phyloP scores from a whole-genome alignment of 2,113 vertebrate genomes.

The Strigops habroptila region DNA sequence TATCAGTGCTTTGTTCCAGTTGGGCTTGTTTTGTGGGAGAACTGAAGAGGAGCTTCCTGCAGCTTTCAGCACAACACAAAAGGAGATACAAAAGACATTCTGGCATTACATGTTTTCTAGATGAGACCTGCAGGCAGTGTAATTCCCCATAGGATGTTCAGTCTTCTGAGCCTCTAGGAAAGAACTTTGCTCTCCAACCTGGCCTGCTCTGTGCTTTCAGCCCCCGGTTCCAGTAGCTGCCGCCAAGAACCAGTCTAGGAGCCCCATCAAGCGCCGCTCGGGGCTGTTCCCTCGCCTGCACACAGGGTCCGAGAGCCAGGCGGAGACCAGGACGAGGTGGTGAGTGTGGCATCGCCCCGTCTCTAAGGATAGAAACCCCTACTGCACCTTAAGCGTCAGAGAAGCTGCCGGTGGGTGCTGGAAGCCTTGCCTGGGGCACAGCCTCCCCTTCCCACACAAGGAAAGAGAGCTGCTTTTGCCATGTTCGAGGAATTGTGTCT shows the following conservation, averaged over 20 bases:
- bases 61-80: neutral
- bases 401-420: neutral
- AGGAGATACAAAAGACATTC: neutral
- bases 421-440: neutral
- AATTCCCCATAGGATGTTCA: neutral
- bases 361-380: neutral
- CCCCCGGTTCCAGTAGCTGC: slow-evolving; percentile 74
- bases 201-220: slow-evolving; percentile 60
- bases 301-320: slow-evolving; percentile 85
- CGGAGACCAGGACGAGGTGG: slow-evolving; percentile 82
- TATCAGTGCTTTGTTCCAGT: neutral
- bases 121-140: rapidly evolving
- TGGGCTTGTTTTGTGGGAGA: neutral
- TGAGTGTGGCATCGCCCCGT: slow-evolving; percentile 1
- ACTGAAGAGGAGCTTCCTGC: neutral
- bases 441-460: neutral
- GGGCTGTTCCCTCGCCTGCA: slow-evolving; percentile 91
- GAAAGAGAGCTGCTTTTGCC: neutral
- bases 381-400: rapidly evolving
- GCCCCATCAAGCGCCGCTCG: slow-evolving; percentile 89
- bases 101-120: neutral
- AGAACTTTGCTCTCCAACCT: neutral
- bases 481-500: rapidly evolving
- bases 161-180: neutral
- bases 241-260: slow-evolving; percentile 86